Evolutionary conservation across 2,888 invertebrate species (phyloP).

Genomic region (Mongoloraphidia duomilia): DNA sequence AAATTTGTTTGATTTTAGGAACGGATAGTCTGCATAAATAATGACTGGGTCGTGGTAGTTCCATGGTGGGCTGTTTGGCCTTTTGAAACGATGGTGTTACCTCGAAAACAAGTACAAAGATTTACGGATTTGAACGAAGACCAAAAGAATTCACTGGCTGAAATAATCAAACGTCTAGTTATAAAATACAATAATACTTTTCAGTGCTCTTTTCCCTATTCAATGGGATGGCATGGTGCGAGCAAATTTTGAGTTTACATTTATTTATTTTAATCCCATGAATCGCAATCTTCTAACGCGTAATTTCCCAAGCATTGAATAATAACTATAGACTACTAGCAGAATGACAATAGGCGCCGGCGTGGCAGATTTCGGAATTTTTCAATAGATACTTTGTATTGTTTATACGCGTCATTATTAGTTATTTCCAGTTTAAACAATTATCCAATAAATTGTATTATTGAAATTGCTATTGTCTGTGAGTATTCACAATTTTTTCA

Average conservation of each 20-base stretch:
- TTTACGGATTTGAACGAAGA: conserved; percentile 57
- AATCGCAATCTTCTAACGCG: neutral
- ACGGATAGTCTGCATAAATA: conserved; percentile 68
- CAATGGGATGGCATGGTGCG: conserved; percentile 96
- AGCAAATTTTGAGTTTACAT: conserved; percentile 1
- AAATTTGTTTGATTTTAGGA: conserved; percentile 48
- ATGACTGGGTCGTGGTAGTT: conserved; percentile 81
- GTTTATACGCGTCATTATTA: no score
- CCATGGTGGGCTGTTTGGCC: conserved; percentile 98
- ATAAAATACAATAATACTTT: conserved; percentile 94
- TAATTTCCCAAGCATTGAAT: no score
- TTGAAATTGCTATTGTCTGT: no score
- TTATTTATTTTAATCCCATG: neutral
- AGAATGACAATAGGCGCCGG: no score
- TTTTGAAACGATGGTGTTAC: conserved; percentile 75
- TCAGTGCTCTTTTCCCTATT: conserved; percentile 81
- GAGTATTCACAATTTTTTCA: no score
- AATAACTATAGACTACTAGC: no score
- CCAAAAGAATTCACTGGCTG: conserved; percentile 58
- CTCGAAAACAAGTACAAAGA: conserved; percentile 57
- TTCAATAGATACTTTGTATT: no score
- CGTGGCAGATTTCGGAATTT: no score
- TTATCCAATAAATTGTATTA: no score
- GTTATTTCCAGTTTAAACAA: no score
- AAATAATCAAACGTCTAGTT: conserved; percentile 65